These are phyloP conservation scores for Leucopsar rothschildi DNA, from an alignment of 2,113 vertebrate genomes.

Conservation along the genomic window DNA sequence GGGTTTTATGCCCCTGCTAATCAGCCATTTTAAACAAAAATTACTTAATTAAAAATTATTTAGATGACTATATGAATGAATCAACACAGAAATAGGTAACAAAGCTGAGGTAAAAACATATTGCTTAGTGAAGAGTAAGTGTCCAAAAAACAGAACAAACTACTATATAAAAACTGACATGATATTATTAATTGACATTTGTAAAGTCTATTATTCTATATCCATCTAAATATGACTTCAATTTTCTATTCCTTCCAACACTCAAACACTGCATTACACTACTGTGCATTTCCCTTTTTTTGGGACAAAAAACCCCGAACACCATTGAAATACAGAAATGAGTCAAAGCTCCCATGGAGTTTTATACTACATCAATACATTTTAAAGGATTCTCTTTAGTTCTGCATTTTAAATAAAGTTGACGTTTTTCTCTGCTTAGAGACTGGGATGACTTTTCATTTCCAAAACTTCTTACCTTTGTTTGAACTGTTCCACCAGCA, in stretches of 20 bases:
- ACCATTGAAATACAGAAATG: background rate
- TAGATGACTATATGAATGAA: background rate
- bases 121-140: background rate
- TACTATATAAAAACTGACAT: background rate
- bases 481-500: background rate
- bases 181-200: background rate
- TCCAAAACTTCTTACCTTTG: background rate
- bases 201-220: background rate
- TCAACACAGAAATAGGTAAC: background rate
- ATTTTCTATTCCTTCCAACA: background rate
- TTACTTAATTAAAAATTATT: background rate
- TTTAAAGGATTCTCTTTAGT: background rate
- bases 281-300: background rate
- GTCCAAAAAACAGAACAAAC: background rate
- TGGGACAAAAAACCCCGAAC: background rate
- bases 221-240: background rate
- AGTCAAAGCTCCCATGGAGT: background rate
- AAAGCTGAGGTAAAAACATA: background rate
- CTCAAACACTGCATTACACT: background rate
- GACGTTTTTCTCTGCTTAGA: background rate
- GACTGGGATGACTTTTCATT: background rate
- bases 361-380: background rate
- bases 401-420: background rate
- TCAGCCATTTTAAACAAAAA: background rate
- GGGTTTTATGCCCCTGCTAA: fast-evolving